A percentile compares a stretch with the other conserved stretches of the same genome.
Conservation (phyloP, 2,888 invertebrate genomes). For the Sphecodes monilicornis region DNA sequence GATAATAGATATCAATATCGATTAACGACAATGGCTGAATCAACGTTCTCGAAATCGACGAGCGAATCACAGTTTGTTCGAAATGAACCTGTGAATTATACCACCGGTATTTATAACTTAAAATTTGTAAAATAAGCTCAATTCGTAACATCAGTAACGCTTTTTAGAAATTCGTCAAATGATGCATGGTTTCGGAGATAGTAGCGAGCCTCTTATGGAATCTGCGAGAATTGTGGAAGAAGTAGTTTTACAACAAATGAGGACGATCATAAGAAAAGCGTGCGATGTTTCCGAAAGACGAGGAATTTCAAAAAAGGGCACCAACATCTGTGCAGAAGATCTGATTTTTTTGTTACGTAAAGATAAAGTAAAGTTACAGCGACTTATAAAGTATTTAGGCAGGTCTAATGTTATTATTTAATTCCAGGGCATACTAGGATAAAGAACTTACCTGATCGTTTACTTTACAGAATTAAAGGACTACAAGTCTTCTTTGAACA, state of each 20-base stretch:
- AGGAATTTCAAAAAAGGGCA: slow-evolving; percentile 77
- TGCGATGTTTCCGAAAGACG: slow-evolving; percentile 88
- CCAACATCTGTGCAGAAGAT: slow-evolving; percentile 87
- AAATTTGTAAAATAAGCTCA: not conserved
- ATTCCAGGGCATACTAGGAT: not conserved
- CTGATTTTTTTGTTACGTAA: slow-evolving; percentile 93
- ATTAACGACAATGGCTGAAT: slow-evolving; percentile 62
- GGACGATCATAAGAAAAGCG: slow-evolving; percentile 91
- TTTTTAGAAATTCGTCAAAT: slow-evolving; percentile 91
- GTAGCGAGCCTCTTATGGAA: slow-evolving; percentile 91
- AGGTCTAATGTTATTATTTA: slow-evolving; percentile 21
- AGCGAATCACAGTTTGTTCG: slow-evolving; percentile 68
- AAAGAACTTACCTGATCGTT: not conserved
- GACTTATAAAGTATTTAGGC: slow-evolving; percentile 90
- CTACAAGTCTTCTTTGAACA: slow-evolving; percentile 85
- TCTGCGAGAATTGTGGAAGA: slow-evolving; percentile 94
- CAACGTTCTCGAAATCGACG: slow-evolving; percentile 64
- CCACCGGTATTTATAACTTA: slow-evolving; percentile 68
- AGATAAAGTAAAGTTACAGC: slow-evolving; percentile 91
- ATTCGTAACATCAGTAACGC: not conserved
- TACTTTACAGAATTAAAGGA: slow-evolving; percentile 75
- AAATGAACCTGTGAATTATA: slow-evolving; percentile 76
- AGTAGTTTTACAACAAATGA: slow-evolving; percentile 92
- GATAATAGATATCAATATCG: not conserved
- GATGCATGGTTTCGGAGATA: slow-evolving; percentile 98